Conservation (phyloP, 1,140 invertebrate species). For the Grapholita molesta region DNA sequence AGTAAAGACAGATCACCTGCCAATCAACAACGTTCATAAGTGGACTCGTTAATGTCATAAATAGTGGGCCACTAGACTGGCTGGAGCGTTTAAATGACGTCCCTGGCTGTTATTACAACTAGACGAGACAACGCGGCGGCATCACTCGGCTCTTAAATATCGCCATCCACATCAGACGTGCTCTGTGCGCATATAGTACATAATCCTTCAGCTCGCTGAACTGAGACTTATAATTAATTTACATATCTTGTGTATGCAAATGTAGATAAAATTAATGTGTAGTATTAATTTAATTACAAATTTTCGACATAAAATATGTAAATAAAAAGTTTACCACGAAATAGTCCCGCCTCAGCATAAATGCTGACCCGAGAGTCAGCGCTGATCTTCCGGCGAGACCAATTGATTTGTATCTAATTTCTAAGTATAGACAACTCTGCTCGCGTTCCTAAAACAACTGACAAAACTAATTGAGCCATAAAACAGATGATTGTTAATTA, state of each 20-base stretch:
- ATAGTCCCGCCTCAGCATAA: no score
- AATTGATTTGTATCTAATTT: not conserved
- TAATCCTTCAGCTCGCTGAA: not conserved
- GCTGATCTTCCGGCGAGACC: no score
- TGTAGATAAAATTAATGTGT: no score
- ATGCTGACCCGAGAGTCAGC: no score
- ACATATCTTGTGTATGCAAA: no score
- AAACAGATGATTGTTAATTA: slow-evolving; percentile 42
- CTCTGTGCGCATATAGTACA: not conserved
- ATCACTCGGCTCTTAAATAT: not conserved
- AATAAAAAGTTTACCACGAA: no score
- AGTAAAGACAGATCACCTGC: not conserved
- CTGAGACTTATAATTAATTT: no score
- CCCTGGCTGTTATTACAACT: not conserved
- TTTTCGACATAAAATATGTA: no score
- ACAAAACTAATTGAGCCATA: slow-evolving; percentile 45
- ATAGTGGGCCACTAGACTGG: not conserved
- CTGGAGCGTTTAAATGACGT: not conserved
- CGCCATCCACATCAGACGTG: not conserved
- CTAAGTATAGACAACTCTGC: not conserved
- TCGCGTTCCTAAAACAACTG: slow-evolving; percentile 18
- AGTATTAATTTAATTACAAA: no score
- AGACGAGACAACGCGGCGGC: not conserved
- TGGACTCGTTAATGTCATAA: not conserved
- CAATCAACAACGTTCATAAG: not conserved